A percentile compares a stretch with the other conserved stretches of the same genome.
phyloP scores from a whole-genome alignment of 2,888 invertebrate species.

The Azorinus chamasolen region DNA sequence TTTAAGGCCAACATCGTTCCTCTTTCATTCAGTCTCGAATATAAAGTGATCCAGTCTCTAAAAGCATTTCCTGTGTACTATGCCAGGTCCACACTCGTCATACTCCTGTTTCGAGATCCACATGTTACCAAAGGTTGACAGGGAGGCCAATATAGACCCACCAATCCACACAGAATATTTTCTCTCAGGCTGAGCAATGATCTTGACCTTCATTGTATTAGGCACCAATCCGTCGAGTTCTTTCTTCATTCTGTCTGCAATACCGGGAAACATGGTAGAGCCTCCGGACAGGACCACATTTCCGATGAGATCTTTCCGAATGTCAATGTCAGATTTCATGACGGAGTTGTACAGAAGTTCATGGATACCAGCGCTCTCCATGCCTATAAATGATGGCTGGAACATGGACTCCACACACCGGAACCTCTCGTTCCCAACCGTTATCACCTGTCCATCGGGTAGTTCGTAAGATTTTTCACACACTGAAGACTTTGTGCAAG shows the following conservation, averaged over 20 bases:
- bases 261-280: slow-evolving; percentile 79
- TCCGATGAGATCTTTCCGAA: slow-evolving; percentile 64
- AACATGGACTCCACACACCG: slow-evolving; percentile 81
- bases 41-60: too few relatives aligned
- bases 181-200: slow-evolving; percentile 69
- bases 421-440: slow-evolving; percentile 84
- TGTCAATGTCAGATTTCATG: slow-evolving; percentile 63
- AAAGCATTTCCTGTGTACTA: slow-evolving; percentile 96
- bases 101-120: slow-evolving; percentile 88
- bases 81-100: slow-evolving; percentile 97
- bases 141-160: slow-evolving; percentile 63
- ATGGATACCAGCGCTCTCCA: slow-evolving; percentile 46
- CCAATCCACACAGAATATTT: slow-evolving; percentile 86
- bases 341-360: slow-evolving; percentile 68
- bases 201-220: slow-evolving; percentile 63
- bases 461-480: slow-evolving; percentile 84
- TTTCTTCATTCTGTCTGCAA: slow-evolving; percentile 71
- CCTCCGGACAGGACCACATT: slow-evolving; percentile 74
- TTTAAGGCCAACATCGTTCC: too few relatives aligned
- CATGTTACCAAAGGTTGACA: slow-evolving; percentile 59
- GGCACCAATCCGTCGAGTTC: slow-evolving; percentile 73
- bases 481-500: slow-evolving; percentile 74
- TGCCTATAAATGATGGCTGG: slow-evolving; percentile 84
- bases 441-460: slow-evolving; percentile 84
- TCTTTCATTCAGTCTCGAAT: too few relatives aligned